Evolutionary conservation across 2,888 invertebrate genomes (phyloP).

Genomic region (Enoplolaimus lenunculus): DNA sequence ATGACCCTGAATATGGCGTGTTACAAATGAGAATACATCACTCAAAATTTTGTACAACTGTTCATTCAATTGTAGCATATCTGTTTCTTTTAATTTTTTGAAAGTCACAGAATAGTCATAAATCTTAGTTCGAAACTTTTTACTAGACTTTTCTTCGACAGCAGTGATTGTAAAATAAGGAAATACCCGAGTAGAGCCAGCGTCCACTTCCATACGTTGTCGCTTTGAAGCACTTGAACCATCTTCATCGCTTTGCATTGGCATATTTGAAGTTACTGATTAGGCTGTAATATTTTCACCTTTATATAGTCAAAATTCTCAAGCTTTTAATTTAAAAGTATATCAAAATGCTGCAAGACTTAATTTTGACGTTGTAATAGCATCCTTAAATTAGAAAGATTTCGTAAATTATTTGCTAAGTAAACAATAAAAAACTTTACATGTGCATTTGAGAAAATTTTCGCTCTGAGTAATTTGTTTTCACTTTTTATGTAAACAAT

Average conservation of each 20-base stretch:
- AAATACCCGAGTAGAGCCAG: no score
- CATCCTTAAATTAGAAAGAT: no score
- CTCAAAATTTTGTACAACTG: slow-evolving; percentile 5
- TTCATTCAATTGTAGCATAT: not conserved
- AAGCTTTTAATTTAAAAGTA: not conserved
- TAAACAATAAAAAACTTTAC: no score
- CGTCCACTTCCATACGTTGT: no score
- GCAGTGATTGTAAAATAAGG: no score
- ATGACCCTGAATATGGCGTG: not conserved
- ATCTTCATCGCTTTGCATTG: not conserved
- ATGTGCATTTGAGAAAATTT: no score
- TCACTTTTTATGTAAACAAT: no score
- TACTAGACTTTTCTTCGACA: not conserved
- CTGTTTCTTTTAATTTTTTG: not conserved
- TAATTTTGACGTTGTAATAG: not conserved
- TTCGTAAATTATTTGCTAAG: no score
- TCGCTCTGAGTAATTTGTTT: no score
- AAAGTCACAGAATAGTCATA: not conserved
- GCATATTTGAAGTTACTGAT: not conserved
- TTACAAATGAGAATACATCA: not conserved
- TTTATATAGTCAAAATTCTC: not conserved
- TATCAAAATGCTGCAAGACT: not conserved
- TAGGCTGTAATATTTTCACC: not conserved
- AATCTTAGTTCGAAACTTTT: not conserved
- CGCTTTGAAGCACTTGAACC: no score